Evolutionary conservation across 2,797 vertebrate genomes (phyloP).

Genomic region (Pipistrellus pipistrellus): DNA sequence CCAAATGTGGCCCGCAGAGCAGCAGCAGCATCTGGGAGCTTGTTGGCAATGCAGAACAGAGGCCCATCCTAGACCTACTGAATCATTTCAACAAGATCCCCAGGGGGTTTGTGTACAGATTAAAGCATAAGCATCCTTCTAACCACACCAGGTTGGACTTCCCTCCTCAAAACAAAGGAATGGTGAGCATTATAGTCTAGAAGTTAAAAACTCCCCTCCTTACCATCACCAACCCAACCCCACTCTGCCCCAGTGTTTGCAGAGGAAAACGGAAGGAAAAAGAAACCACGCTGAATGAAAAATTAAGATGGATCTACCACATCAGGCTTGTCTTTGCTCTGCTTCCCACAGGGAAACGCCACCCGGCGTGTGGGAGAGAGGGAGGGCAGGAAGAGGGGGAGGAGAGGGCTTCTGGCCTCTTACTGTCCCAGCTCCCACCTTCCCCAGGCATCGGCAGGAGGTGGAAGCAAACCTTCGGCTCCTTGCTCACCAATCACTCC

Average conservation of each 20-base stretch:
- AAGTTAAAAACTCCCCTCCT: not conserved
- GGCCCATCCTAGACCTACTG: not conserved
- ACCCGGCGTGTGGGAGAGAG: constrained; percentile 45
- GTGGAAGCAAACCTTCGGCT: not conserved
- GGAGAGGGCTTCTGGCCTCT: constrained; percentile 36
- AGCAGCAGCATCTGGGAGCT: not conserved
- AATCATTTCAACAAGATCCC: not conserved
- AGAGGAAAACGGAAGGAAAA: constrained; percentile 39
- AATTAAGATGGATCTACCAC: constrained; percentile 45
- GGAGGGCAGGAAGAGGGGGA: not conserved
- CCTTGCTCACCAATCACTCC: not conserved
- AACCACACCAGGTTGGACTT: not conserved
- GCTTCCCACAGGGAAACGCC: constrained; percentile 64
- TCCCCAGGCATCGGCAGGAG: constrained; percentile 26
- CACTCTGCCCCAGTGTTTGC: not conserved
- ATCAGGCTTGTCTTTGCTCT: constrained; percentile 43
- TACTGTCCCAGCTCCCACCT: not conserved
- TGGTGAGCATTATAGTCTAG: not conserved
- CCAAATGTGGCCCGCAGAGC: not conserved
- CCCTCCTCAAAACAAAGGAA: constrained; percentile 6
- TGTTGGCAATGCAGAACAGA: not conserved
- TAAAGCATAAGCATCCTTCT: not conserved
- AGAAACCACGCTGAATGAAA: not conserved
- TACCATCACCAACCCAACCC: not conserved
- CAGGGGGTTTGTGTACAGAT: not conserved